These are phyloP conservation scores for Phataginus tricuspis DNA, from an alignment of 2,797 vertebrate species.

Conservation along the genomic window DNA sequence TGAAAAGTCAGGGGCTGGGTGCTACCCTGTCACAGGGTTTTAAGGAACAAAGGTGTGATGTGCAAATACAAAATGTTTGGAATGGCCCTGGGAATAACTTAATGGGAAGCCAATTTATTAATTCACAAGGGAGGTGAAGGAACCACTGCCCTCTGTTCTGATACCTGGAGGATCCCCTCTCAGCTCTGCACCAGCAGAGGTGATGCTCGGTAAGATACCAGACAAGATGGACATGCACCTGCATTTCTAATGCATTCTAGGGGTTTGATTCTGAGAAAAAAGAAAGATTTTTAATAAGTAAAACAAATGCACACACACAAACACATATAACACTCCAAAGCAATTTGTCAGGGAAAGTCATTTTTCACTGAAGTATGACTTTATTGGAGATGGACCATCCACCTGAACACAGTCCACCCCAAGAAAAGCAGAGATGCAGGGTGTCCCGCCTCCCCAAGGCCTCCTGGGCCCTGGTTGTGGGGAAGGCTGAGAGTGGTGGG, in stretches of 20 bases:
- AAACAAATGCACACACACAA: no score
- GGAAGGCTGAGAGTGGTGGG: rapidly evolving
- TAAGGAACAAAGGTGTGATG: conserved; percentile 77
- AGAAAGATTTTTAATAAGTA: conserved; percentile 87
- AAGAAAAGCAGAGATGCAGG: background rate
- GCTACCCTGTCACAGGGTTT: conserved; percentile 61
- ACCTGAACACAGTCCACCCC: background rate
- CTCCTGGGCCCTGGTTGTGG: background rate
- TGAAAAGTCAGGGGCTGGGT: conserved; percentile 1
- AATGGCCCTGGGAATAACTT: conserved; percentile 67
- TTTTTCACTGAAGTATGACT: background rate
- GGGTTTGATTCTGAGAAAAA: conserved; percentile 80
- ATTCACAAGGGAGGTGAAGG: conserved; percentile 70
- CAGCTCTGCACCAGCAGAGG: conserved; percentile 72
- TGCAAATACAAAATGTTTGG: conserved; percentile 60
- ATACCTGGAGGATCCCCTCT: conserved; percentile 72
- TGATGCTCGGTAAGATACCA: conserved; percentile 70
- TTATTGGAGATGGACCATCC: background rate
- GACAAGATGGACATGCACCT: conserved; percentile 52
- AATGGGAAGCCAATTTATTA: conserved; percentile 85
- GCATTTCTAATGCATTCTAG: conserved; percentile 79
- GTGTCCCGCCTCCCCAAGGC: background rate
- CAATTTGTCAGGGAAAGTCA: background rate
- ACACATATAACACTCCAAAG: background rate
- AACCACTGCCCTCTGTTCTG: conserved; percentile 45